phyloP scores from a whole-genome alignment of 2,888 invertebrate genomes.

The Drosophila emarginata region DNA sequence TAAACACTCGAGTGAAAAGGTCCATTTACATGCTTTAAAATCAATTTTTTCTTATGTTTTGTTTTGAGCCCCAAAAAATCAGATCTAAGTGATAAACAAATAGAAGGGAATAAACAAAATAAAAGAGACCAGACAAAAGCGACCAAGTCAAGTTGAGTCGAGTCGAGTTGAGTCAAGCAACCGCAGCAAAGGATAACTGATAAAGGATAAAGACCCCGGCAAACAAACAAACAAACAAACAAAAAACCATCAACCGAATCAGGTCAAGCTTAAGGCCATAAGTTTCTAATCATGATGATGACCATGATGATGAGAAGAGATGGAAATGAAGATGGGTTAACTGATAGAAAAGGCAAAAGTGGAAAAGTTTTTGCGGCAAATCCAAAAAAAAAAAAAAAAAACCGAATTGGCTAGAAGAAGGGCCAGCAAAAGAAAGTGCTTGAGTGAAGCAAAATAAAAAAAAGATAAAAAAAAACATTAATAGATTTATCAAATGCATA shows the following conservation, averaged over 20 bases:
- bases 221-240: conserved; percentile 35
- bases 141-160: conserved; percentile 28
- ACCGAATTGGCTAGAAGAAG: no score
- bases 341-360: neutral
- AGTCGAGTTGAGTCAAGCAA: conserved; percentile 29
- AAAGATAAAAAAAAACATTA: neutral
- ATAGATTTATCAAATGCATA: neutral
- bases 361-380: conserved; percentile 3
- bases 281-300: neutral
- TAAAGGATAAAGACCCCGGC: conserved; percentile 22
- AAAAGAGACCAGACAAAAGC: conserved; percentile 33
- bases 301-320: neutral
- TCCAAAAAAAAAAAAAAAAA: neutral
- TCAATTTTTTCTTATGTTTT: conserved; percentile 58
- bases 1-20: conserved; percentile 15
- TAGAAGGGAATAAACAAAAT: conserved; percentile 6
- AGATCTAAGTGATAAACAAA: conserved; percentile 48
- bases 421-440: neutral
- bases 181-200: conserved; percentile 32
- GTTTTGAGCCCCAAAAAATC: conserved; percentile 1
- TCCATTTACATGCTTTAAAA: conserved; percentile 58
- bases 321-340: neutral
- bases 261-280: conserved; percentile 9
- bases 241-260: conserved; percentile 24
- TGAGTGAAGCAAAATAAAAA: no score